Base-by-base conservation (phyloP, 2,888 invertebrate genomes). In the Cephus spinipes region DNA sequence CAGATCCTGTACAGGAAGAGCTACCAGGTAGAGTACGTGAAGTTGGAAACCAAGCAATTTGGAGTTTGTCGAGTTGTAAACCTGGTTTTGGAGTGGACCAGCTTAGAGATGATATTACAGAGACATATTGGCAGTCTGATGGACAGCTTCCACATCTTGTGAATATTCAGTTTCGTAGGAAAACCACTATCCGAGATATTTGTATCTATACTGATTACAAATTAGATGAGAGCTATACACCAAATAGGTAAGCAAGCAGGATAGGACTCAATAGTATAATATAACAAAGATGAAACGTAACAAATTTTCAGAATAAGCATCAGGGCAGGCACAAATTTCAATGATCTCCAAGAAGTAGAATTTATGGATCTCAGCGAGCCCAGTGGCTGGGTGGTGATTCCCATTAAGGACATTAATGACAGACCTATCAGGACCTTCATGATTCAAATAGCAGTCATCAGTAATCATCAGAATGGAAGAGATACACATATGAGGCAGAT, bases 81-180 rank as follows among this genome's bases (percentile, higher is more conserved):
- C 98, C 98, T 91, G 99, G 99, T 73, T 99, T 98, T 93, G 99
- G 99, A 4, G 98, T 99, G 6, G 98, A 99, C 89, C 99, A 99
- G 89, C 92, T 99, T 71, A 93, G 99, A 82, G 98, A 99, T 92
- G 97, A 98, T 89, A 97, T 97, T 82, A 96, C 97, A 92, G 99
- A 99, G 85, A 98, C 98, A 4, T 99, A 99, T 91, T 99, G 99
- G 99, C 99, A 99, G 91, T 99, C 99, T 0, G 99, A 99, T 92
- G 99, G 99, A 0, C 99, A 99, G 85, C 94, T 99, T 81, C 99
- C 99, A 4, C 99, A 99, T 92, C 93, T 99, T 82, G 98, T 99
- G 0, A 99, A 99, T 89, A 97, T 99, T 83, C 98, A 99, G 89
- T 99, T 99, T 90, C 96, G 97, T 88, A 94, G 96, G 82, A 99